phyloP scores from a whole-genome alignment of 1,140 invertebrate genomes.

The Maniola jurtina region DNA sequence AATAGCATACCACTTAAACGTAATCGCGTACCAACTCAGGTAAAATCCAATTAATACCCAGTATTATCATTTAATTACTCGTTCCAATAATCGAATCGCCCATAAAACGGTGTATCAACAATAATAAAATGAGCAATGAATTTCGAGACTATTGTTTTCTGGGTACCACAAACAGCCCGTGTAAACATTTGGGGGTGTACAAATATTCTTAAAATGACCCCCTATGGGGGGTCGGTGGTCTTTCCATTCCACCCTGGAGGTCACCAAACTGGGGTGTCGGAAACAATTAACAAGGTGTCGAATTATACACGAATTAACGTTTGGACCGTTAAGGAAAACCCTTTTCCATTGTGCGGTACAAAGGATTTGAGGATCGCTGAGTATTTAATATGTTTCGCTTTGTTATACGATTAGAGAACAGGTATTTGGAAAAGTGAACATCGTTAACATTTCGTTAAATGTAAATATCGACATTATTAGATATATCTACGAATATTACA shows the following conservation, averaged over 20 bases:
- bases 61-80: slow-evolving; percentile 78
- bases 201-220: slow-evolving; percentile 79
- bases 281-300: slow-evolving; percentile 79
- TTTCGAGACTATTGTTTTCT: slow-evolving; percentile 77
- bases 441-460: slow-evolving; percentile 4
- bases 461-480: background rate
- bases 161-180: slow-evolving; percentile 75
- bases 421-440: slow-evolving; percentile 36
- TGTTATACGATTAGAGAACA: slow-evolving; percentile 64
- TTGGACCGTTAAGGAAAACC: slow-evolving; percentile 73
- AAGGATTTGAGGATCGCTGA: slow-evolving; percentile 75
- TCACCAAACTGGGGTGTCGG: slow-evolving; percentile 73
- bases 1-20: slow-evolving; percentile 57
- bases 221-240: slow-evolving; percentile 56
- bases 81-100: slow-evolving; percentile 75
- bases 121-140: slow-evolving; percentile 79
- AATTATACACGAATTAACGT: slow-evolving; percentile 78
- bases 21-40: slow-evolving; percentile 55
- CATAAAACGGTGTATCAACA: slow-evolving; percentile 77
- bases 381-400: slow-evolving; percentile 74
- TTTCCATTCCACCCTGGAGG: slow-evolving; percentile 56
- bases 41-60: slow-evolving; percentile 76
- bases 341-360: slow-evolving; percentile 75
- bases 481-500: background rate
- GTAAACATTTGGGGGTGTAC: slow-evolving; percentile 68